These are phyloP conservation scores for Dendropsophus ebraccatus DNA, from an alignment of 2,113 vertebrate species.

Conservation along the genomic window DNA sequence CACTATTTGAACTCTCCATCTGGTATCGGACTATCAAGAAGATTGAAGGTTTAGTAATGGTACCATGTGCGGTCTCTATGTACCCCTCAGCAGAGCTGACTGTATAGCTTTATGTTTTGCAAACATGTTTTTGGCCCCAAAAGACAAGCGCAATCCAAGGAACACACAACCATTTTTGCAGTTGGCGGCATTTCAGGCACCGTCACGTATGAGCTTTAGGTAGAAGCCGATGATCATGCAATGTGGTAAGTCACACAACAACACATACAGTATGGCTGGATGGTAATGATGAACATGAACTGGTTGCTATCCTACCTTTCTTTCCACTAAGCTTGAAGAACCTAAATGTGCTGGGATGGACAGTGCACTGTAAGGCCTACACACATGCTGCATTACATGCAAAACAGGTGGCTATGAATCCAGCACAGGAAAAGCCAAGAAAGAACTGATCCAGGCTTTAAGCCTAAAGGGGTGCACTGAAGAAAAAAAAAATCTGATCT, in stretches of 20 bases:
- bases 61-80: not conserved
- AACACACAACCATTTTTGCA: constrained; percentile 32
- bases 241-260: constrained; percentile 58
- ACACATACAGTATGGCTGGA: constrained; percentile 53
- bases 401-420: constrained; percentile 61
- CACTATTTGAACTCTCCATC: not conserved
- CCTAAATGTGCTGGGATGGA: constrained; percentile 61
- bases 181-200: not conserved
- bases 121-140: not conserved
- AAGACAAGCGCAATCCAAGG: constrained; percentile 15
- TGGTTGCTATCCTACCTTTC: constrained; percentile 52
- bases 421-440: constrained; percentile 63
- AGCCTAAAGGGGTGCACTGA: not conserved
- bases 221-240: constrained; percentile 64
- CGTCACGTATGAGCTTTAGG: constrained; percentile 11
- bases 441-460: constrained; percentile 43
- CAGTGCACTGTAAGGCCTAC: constrained; percentile 55
- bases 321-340: constrained; percentile 47
- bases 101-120: not conserved
- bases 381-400: constrained; percentile 65
- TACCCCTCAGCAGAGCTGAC: not conserved
- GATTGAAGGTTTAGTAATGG: not conserved
- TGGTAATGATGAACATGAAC: constrained; percentile 49
- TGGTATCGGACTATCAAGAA: not conserved
- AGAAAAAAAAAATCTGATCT: not conserved